A percentile compares a stretch with the other conserved stretches of the same genome.
These are phyloP conservation scores for Mus spicilegus DNA, from an alignment of 2,113 vertebrate genomes.

Conservation along the genomic window DNA sequence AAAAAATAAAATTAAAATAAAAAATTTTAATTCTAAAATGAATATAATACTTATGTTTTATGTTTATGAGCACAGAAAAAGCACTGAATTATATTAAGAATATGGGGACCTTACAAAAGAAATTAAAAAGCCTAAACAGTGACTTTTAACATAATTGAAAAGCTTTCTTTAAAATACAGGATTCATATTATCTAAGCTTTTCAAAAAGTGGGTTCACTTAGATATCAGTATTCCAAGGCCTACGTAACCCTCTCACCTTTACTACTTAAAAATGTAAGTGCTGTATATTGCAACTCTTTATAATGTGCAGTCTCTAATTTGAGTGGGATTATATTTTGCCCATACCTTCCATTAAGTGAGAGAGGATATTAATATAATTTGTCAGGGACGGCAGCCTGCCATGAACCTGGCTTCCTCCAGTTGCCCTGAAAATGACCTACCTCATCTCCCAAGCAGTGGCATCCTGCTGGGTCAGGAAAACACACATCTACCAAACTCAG, in stretches of 20 bases:
- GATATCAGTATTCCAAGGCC: background rate
- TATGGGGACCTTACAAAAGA: background rate
- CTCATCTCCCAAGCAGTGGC: background rate
- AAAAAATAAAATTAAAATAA: background rate
- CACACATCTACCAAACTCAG: background rate
- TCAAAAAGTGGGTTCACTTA: background rate
- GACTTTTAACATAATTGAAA: conserved; percentile 48
- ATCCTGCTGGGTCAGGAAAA: background rate
- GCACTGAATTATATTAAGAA: background rate
- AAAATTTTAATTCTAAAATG: background rate
- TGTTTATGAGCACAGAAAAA: background rate
- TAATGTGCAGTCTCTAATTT: conserved; percentile 52
- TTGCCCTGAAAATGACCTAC: conserved; percentile 8
- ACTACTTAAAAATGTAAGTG: conserved; percentile 51
- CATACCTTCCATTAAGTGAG: conserved; percentile 26
- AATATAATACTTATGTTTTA: background rate
- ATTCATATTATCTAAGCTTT: conserved; percentile 39
- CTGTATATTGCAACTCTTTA: conserved; percentile 37
- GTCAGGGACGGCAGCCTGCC: conserved; percentile 12
- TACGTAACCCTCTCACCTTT: conserved; percentile 27
- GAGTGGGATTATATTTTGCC: conserved; percentile 26
- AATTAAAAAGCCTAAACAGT: background rate
- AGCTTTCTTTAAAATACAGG: background rate
- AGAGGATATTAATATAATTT: conserved; percentile 50
- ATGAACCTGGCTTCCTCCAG: background rate